Conservation (phyloP, 2,113 vertebrate species). For the Fulica atra region DNA sequence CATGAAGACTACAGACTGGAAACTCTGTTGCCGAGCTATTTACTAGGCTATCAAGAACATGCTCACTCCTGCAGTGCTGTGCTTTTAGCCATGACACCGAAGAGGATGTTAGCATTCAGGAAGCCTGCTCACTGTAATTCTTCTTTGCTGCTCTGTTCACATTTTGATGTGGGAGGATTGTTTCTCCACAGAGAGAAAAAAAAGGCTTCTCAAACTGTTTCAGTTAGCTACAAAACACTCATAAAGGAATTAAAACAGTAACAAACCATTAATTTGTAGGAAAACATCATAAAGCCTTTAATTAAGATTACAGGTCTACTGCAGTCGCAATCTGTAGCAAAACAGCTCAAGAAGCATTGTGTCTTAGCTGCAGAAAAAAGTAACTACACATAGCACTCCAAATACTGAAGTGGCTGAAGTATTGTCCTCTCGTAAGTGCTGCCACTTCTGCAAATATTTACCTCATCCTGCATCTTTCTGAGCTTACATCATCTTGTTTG, state of each 20-base stretch:
- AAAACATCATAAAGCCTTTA: not conserved
- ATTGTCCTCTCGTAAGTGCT: not conserved
- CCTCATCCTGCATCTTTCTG: not conserved
- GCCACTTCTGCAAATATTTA: not conserved
- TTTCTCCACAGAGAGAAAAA: not conserved
- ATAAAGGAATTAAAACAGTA: not conserved
- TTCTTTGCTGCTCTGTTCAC: not conserved
- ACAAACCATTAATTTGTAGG: not conserved
- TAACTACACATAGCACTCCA: not conserved
- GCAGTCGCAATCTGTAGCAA: not conserved
- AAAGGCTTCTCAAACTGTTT: not conserved
- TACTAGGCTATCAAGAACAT: not conserved
- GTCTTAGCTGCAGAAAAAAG: not conserved
- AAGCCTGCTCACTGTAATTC: not conserved
- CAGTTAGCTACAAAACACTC: not conserved
- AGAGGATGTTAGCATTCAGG: not conserved
- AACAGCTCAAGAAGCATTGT: not conserved
- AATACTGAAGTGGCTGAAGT: not conserved
- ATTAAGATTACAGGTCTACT: not conserved
- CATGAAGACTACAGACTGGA: not conserved
- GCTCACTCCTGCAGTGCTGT: not conserved
- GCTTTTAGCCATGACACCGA: not conserved
- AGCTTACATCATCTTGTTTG: not conserved
- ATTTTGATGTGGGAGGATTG: not conserved
- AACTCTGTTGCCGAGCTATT: not conserved